Evolutionary conservation across 2,113 vertebrate species (phyloP).

Genomic region (Pelobates fuscus): DNA sequence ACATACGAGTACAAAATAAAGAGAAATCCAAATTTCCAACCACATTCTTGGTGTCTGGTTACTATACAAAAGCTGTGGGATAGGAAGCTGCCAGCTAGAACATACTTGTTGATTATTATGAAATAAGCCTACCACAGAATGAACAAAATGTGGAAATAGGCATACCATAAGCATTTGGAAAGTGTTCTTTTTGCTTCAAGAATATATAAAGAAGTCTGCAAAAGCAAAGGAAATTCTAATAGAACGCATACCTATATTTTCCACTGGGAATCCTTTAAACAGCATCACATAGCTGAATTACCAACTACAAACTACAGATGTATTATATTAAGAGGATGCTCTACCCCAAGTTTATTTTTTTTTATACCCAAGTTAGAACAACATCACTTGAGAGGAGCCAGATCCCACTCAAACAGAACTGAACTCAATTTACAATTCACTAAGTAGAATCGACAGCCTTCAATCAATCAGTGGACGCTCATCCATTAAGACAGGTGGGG

Average conservation of each 20-base stretch:
- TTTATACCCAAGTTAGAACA: too few species aligned
- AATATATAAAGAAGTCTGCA: conserved; percentile 32
- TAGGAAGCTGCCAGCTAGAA: conserved; percentile 29
- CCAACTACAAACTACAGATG: too few species aligned
- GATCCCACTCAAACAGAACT: too few species aligned
- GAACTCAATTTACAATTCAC: too few species aligned
- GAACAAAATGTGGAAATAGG: conserved; percentile 47
- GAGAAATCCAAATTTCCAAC: conserved; percentile 29
- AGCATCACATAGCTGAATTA: too few species aligned
- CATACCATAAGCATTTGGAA: conserved; percentile 47
- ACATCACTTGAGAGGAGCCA: too few species aligned
- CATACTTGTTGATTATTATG: conserved; percentile 45
- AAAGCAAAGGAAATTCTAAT: conserved; percentile 32
- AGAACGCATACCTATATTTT: conserved; percentile 35
- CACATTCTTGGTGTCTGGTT: conserved; percentile 31
- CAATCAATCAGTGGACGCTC: too few species aligned
- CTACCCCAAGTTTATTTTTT: too few species aligned
- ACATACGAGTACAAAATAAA: neutral
- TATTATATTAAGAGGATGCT: too few species aligned
- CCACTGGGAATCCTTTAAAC: conserved; percentile 6
- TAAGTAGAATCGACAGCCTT: too few species aligned
- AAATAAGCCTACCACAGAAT: conserved; percentile 49
- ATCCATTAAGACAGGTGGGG: too few species aligned
- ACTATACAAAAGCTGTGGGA: neutral
- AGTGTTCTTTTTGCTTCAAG: conserved; percentile 9